phyloP scores from a whole-genome alignment of 2,113 vertebrate species.

The Cisticola juncidis region DNA sequence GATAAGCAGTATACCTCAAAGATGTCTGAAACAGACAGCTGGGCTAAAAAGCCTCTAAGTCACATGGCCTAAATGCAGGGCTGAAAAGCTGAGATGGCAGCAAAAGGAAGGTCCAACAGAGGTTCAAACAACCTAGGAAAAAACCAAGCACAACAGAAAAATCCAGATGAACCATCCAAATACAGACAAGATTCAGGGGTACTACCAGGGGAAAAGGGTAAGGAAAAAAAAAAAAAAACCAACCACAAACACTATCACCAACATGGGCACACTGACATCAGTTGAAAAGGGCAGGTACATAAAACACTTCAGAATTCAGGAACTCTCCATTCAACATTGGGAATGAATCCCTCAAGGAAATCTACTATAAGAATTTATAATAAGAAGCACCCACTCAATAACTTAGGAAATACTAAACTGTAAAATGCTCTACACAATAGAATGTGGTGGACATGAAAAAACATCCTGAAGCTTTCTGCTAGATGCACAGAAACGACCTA shows the following conservation, averaged over 20 bases:
- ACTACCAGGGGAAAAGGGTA: background rate
- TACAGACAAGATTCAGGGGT: background rate
- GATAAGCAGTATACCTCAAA: background rate
- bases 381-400: background rate
- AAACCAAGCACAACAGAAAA: background rate
- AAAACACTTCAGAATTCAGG: background rate
- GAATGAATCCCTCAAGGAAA: background rate
- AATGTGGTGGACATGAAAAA: background rate
- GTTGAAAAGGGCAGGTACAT: background rate
- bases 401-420: background rate
- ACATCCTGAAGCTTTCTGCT: background rate
- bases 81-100: background rate
- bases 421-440: background rate
- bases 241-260: background rate
- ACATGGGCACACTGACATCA: background rate
- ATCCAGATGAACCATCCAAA: background rate
- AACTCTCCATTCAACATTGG: background rate
- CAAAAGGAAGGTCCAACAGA: background rate
- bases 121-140: background rate
- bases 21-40: background rate
- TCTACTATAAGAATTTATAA: background rate
- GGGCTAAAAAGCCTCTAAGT: background rate
- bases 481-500: accelerated
- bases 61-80: background rate
- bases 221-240: too few species aligned